Evolutionary conservation across 2,113 vertebrate species (phyloP).

Genomic region (Chloropsis cyanopogon): DNA sequence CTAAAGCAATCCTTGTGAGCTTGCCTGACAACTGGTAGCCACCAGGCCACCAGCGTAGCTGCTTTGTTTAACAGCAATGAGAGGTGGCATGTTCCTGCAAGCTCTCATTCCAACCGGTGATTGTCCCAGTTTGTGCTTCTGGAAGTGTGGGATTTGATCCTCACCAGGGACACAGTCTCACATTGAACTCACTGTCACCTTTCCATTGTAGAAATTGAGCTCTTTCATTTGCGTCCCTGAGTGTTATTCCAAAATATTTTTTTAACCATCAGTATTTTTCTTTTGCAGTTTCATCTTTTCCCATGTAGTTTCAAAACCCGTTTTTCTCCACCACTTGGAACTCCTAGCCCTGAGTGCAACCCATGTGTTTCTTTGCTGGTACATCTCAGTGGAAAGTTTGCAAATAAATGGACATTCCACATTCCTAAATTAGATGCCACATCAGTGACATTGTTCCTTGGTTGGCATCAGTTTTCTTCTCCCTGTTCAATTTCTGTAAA

Average conservation of each 20-base stretch:
- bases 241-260: background rate
- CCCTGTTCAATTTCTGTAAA: background rate
- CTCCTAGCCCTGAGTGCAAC: background rate
- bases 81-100: background rate
- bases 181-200: background rate
- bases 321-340: background rate
- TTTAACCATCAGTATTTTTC: background rate
- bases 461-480: background rate
- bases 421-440: background rate
- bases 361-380: background rate
- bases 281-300: background rate
- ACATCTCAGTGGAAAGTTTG: background rate
- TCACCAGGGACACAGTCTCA: fast-evolving
- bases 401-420: background rate
- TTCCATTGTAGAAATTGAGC: background rate
- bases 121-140: fast-evolving
- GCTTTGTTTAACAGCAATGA: background rate
- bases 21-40: background rate
- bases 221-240: background rate
- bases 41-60: background rate
- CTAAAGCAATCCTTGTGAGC: background rate
- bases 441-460: background rate
- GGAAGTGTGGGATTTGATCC: background rate
- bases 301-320: background rate
- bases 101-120: fast-evolving